Evolutionary conservation across 2,113 vertebrate genomes (phyloP), one percentile per base, ranked within the genome.

Genomic region (Cynoglossus semilaevis): DNA sequence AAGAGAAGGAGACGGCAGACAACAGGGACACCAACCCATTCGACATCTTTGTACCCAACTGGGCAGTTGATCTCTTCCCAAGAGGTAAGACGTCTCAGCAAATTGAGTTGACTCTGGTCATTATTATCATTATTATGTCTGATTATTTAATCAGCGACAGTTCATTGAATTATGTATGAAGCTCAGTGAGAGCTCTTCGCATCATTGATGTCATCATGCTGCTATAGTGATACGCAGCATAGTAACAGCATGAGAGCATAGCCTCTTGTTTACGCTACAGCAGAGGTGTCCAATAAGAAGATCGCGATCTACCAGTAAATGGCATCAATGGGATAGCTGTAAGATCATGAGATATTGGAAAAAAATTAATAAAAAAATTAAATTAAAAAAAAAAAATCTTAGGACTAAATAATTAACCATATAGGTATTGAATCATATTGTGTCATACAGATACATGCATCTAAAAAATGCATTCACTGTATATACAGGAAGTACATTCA

Each of bases 81-180:
- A 72, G 83, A 89, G 89, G 89, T 90, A 83, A 2, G 87, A 51
- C n/a, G 51, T 64, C 35, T 29, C 6, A 6, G 9, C 52, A 51
- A 70, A 62, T 52, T n/a, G 57, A 50, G 47, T 22, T 37, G 35
- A 35, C 41, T 59, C 58, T 75, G 72, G 50, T 36, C 36, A 51
- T 54, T 54, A 51, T 55, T 41, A 11, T 58, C 17, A n/a, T 62
- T 38, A 63, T 68, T 69, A 59, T 66, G 42, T 70, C 58, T 18
- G 19, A 81, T 83, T 67, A 68, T 67, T 38, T 77, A 51, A 82
- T 81, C 57, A 75, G 48, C 9, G 11, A 56, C 9, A 1, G 62
- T 76, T 75, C 44, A 73, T 70, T 71, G 55, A 63, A 80, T 77
- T 52, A 73, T 52, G 50, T 37, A 52, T 74, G 49, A 34, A 16